These are phyloP conservation scores for Luperina nickerlii DNA, from an alignment of 2,888 invertebrate species.

Conservation along the genomic window DNA sequence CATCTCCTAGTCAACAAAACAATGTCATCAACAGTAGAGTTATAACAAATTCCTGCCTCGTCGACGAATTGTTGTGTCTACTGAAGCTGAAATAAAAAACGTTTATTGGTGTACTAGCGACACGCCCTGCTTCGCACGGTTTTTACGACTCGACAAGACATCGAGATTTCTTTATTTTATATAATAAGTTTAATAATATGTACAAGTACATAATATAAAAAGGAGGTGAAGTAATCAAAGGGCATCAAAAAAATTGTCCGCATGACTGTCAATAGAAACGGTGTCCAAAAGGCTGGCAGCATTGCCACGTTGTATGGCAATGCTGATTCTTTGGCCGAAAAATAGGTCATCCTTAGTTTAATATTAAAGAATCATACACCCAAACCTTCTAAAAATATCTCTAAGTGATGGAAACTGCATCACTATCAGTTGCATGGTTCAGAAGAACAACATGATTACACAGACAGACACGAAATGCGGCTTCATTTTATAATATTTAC, in stretches of 20 bases:
- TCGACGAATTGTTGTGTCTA: constrained; percentile 39
- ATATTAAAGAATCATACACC: no score
- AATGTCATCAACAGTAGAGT: not conserved
- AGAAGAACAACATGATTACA: not conserved
- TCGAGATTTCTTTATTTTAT: not conserved
- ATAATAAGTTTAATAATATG: no score
- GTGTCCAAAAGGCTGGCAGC: no score
- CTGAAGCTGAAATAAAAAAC: constrained; percentile 26
- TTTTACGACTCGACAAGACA: not conserved
- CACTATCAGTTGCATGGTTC: not conserved
- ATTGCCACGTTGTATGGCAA: no score
- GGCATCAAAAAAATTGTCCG: no score
- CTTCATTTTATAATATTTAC: not conserved
- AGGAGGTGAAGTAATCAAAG: no score
- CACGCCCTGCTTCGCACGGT: not conserved
- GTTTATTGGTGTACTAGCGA: constrained; percentile 35
- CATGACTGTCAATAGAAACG: no score
- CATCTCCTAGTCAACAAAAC: not conserved
- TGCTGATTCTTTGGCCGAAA: no score
- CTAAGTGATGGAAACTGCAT: not conserved
- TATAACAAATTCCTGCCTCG: constrained; percentile 16
- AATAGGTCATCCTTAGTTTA: no score
- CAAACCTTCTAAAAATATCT: no score
- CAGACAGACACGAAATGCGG: not conserved
- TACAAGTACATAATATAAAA: no score